These are phyloP conservation scores for Sibirionetta formosa DNA, from an alignment of 2,797 vertebrate genomes.

Conservation along the genomic window DNA sequence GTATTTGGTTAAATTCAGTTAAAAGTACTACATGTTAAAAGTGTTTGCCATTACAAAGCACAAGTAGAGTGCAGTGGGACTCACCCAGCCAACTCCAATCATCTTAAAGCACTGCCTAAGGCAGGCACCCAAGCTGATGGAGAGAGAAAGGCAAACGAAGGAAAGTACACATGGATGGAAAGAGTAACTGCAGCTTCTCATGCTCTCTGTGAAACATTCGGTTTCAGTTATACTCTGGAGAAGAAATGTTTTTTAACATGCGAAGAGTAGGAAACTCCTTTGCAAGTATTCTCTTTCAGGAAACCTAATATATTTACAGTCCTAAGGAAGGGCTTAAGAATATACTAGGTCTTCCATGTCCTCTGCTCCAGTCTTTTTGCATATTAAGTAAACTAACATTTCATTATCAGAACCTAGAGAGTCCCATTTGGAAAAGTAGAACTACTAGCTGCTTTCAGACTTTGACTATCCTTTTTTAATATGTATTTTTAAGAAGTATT, in stretches of 20 bases:
- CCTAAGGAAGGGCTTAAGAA: not conserved
- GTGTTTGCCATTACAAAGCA: not conserved
- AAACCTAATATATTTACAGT: not conserved
- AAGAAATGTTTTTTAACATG: not conserved
- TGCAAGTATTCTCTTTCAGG: not conserved
- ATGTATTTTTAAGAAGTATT: not conserved
- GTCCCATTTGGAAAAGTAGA: not conserved
- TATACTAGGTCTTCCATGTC: not conserved
- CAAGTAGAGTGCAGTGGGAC: not conserved
- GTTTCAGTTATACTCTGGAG: not conserved
- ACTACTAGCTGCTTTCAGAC: not conserved
- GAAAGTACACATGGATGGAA: not conserved
- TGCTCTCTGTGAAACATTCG: not conserved
- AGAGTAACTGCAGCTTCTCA: not conserved
- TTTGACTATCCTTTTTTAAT: rapidly evolving
- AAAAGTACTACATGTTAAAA: not conserved
- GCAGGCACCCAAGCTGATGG: not conserved
- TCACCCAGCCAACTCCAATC: not conserved
- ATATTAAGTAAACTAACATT: not conserved
- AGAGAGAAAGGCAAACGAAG: not conserved
- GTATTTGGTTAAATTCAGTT: not conserved
- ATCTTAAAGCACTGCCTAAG: not conserved
- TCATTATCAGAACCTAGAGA: not conserved
- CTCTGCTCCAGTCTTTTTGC: not conserved
- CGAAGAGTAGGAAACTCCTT: not conserved